Conservation (phyloP, 2,888 invertebrate species). For the Endotricha flammealis region DNA sequence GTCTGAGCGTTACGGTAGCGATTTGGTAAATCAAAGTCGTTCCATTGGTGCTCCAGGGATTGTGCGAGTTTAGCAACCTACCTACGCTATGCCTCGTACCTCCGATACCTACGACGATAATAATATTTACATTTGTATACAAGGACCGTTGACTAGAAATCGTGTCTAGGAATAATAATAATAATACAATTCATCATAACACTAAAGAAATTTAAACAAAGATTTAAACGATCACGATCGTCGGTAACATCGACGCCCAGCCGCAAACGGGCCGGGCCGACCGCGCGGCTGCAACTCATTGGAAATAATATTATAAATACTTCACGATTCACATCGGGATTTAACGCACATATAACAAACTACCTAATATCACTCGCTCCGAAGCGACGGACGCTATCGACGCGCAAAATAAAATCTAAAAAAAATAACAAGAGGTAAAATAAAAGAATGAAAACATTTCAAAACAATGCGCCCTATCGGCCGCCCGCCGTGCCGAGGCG, state of each 20-base stretch:
- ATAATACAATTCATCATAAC: constrained; percentile 32
- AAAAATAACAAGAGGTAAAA: constrained; percentile 69
- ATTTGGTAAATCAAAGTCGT: constrained; percentile 12
- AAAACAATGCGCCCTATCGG: constrained; percentile 32
- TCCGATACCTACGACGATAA: constrained; percentile 54
- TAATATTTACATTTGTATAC: constrained; percentile 62
- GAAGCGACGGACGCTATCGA: constrained; percentile 37
- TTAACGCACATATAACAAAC: constrained; percentile 46
- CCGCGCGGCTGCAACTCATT: constrained; percentile 67
- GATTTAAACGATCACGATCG: constrained; percentile 52
- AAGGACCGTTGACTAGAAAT: constrained; percentile 73
- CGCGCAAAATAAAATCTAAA: constrained; percentile 69
- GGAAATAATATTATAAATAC: constrained; percentile 40
- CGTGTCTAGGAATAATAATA: constrained; percentile 50
- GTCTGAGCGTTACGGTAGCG: constrained; percentile 5
- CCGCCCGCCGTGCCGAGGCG: constrained; percentile 52
- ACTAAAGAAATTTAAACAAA: constrained; percentile 34
- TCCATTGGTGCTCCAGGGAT: constrained; percentile 39
- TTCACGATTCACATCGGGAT: constrained; percentile 27
- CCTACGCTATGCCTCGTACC: constrained; percentile 48
- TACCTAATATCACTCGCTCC: constrained; percentile 71
- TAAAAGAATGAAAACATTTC: constrained; percentile 53
- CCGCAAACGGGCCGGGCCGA: constrained; percentile 51
- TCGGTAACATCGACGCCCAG: constrained; percentile 28
- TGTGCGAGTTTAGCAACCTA: constrained; percentile 66